Percentiles rank a stretch among this genome's conserved stretches.
Conservation (phyloP, 2,888 invertebrate genomes). For the Myopa testacea region DNA sequence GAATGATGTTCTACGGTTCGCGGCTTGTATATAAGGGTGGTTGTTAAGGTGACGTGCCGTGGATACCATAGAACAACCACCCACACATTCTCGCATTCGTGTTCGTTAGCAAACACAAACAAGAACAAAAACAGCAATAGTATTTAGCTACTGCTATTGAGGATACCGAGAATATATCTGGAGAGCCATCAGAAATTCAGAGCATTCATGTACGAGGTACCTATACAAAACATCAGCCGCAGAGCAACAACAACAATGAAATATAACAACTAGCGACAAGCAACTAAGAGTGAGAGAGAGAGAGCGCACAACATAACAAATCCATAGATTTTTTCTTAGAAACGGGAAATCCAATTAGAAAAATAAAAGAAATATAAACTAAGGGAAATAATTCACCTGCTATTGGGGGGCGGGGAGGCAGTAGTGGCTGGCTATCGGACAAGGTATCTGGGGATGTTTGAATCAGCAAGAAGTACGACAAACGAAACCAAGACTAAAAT, state of each 20-base stretch:
- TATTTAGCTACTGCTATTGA: constrained; percentile 40
- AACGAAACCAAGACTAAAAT: background rate
- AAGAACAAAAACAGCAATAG: background rate
- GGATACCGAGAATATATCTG: constrained; percentile 60
- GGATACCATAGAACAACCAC: constrained; percentile 18
- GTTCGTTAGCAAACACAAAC: background rate
- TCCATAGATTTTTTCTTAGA: constrained; percentile 63
- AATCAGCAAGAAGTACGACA: background rate
- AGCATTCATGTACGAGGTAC: constrained; percentile 23
- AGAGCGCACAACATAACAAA: constrained; percentile 34
- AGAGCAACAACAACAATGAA: constrained; percentile 25
- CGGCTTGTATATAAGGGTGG: constrained; percentile 23
- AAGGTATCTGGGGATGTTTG: background rate
- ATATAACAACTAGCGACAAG: background rate
- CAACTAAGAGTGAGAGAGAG: background rate
- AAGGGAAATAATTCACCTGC: constrained; percentile 64
- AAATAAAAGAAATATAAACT: constrained; percentile 46
- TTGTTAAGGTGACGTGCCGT: background rate
- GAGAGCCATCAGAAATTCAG: constrained; percentile 32
- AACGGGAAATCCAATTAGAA: constrained; percentile 65
- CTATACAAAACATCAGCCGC: constrained; percentile 13
- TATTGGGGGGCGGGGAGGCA: constrained; percentile 43
- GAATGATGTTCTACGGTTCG: constrained; percentile 9
- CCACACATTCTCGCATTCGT: constrained; percentile 9
- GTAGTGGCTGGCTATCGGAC: background rate